Conservation (phyloP, 2,888 invertebrate species). For the Tiphia femorata region DNA sequence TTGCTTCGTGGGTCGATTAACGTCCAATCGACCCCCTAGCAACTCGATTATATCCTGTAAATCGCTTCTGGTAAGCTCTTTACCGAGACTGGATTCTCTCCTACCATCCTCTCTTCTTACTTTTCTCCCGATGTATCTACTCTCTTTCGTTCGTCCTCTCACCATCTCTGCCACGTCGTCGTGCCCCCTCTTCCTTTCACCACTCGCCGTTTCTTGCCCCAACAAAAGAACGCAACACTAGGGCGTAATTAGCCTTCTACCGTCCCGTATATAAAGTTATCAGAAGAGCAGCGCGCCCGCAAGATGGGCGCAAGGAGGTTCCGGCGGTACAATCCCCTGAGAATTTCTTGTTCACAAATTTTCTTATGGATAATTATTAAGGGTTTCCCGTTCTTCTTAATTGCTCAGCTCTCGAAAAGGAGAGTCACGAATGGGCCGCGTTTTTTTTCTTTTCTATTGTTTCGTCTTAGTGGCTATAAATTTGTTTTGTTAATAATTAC, state of each 20-base stretch:
- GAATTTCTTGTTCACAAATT: neutral
- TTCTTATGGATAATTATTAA: neutral
- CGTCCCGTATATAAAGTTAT: too few relatives aligned
- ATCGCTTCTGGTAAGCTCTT: slow-evolving; percentile 48
- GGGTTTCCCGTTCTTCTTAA: neutral
- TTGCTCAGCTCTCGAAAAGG: too few relatives aligned
- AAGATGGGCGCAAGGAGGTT: too few relatives aligned
- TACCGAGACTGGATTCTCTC: slow-evolving; percentile 28
- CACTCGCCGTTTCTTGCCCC: too few relatives aligned
- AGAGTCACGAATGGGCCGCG: too few relatives aligned
- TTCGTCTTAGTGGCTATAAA: too few relatives aligned
- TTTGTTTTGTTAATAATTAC: slow-evolving; percentile 22
- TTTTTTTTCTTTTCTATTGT: too few relatives aligned
- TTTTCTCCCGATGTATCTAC: neutral
- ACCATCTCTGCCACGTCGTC: too few relatives aligned
- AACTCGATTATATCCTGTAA: slow-evolving; percentile 56
- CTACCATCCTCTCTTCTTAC: neutral
- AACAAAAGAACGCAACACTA: neutral
- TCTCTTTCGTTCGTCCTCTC: slow-evolving; percentile 4
- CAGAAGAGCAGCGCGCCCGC: too few relatives aligned
- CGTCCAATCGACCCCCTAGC: slow-evolving; percentile 48
- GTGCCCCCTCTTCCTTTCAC: too few relatives aligned
- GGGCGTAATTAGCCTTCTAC: too few relatives aligned
- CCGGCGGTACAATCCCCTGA: too few relatives aligned
- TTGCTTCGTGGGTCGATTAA: slow-evolving; percentile 50